Base-by-base conservation (phyloP, 2,888 invertebrate species). In the Megamerina dolium region DNA sequence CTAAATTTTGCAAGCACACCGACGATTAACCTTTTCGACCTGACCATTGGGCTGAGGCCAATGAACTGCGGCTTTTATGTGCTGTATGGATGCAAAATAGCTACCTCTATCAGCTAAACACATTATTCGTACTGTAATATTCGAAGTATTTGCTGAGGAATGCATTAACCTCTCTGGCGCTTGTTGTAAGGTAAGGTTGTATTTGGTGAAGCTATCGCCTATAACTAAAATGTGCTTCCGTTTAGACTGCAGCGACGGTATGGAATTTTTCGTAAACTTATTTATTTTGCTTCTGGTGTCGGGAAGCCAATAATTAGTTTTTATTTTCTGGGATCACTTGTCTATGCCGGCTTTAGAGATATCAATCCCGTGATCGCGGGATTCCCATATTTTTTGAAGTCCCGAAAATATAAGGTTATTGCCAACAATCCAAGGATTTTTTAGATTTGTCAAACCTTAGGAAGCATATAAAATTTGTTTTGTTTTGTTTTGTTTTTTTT, bases 1-100 rank as follows among this genome's bases (percentile, higher is more conserved):
- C 41, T 41, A 12, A 37, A 34, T 29, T 47, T 43, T 18, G 41
- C 43, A n/a, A 43, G 34, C 45, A 44, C 42, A 6, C 39, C 42
- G 3, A 16, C 23, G 26, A 14, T 46, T 35, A 8, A 37, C 37
- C 16, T 31, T 21, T 21, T 44, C 27, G 41, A n/a, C n/a, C n/a
- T n/a, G n/a, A n/a, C n/a, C n/a, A n/a, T n/a, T n/a, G n/a, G n/a
- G n/a, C n/a, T n/a, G n/a, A n/a, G n/a, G n/a, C n/a, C n/a, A 41
- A 17, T 41, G 37, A 3, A 41, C 37, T 12, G 37, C 37, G 5
- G 33, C 34, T 20, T 33, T 37, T 12, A 45, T 18, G 18, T 45
- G 41, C n/a, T 13, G 3, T 30, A 45, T 45, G 27, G 49, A 49
- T 1, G 44, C 46, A 16, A 46, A 49, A 6, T 39, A 37, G 3